A percentile compares a stretch with the other conserved stretches of the same genome.
phyloP scores from a whole-genome alignment of 2,888 invertebrate species.

The Sicus ferrugineus region DNA sequence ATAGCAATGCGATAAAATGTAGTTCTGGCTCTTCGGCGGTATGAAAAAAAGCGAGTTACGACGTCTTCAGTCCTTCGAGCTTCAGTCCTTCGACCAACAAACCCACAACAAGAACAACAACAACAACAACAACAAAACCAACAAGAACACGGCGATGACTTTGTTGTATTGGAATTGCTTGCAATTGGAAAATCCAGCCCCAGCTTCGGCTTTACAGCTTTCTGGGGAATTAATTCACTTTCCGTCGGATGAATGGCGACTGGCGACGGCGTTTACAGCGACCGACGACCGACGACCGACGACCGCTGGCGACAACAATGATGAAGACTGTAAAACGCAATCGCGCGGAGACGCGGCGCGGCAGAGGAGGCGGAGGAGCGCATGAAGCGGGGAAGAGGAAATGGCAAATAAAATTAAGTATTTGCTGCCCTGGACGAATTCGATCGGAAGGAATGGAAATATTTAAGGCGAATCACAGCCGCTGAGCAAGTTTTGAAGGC shows the following conservation, averaged over 20 bases:
- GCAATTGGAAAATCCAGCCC: constrained; percentile 48
- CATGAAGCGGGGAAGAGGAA: too few species aligned
- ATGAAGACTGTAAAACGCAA: constrained; percentile 36
- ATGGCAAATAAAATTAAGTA: neutral
- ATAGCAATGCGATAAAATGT: constrained; percentile 42
- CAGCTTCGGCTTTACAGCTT: constrained; percentile 61
- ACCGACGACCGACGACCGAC: constrained; percentile 21
- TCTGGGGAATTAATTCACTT: constrained; percentile 62
- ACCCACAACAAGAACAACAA: neutral
- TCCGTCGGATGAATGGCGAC: constrained; percentile 46
- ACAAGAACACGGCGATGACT: constrained; percentile 5
- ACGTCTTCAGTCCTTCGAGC: constrained; percentile 25
- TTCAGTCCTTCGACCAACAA: constrained; percentile 5
- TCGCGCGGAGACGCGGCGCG: neutral
- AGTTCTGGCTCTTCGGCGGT: constrained; percentile 30
- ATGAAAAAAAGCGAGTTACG: constrained; percentile 29
- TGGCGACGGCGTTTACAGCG: constrained; percentile 18
- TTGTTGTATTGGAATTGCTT: constrained; percentile 25
- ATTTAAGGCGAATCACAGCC: too few species aligned
- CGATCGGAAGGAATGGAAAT: neutral
- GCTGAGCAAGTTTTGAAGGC: too few species aligned
- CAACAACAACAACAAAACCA: constrained; percentile 4
- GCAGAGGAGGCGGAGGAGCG: neutral
- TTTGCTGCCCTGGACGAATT: too few species aligned
- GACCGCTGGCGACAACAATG: constrained; percentile 37